Conservation (phyloP, 2,797 vertebrate genomes). For the Brachyrhaphis roseni region DNA sequence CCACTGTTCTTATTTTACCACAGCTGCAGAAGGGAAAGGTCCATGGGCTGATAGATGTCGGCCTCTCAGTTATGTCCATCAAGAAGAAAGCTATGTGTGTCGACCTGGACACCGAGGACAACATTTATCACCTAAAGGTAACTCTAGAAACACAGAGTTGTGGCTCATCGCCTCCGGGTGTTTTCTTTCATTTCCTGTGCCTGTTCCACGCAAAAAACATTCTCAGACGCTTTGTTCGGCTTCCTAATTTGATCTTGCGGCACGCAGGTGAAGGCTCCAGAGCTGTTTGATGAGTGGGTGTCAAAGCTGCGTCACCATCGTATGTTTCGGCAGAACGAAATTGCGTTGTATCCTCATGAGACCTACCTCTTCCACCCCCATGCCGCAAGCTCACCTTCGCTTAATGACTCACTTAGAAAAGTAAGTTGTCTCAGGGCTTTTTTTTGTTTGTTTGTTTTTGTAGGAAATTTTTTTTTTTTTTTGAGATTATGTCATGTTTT, state of each 20-base stretch:
- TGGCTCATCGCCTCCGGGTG: neutral
- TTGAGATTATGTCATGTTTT: neutral
- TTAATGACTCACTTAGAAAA: conserved; percentile 81
- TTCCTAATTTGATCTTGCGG: conserved; percentile 21
- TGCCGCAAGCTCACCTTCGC: conserved; percentile 72
- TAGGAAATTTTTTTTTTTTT: neutral
- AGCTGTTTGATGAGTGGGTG: conserved; percentile 95
- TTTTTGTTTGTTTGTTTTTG: neutral
- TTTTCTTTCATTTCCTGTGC: conserved; percentile 6
- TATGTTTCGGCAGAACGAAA: conserved; percentile 95
- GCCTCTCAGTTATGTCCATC: conserved; percentile 96
- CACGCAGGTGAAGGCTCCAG: conserved; percentile 88
- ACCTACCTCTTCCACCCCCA: conserved; percentile 84
- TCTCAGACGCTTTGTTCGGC: neutral
- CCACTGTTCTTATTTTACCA: neutral
- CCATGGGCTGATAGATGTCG: conserved; percentile 94
- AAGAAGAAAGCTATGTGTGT: conserved; percentile 96
- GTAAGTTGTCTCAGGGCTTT: conserved; percentile 57
- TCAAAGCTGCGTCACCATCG: conserved; percentile 92
- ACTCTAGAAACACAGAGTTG: neutral
- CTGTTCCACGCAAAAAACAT: conserved; percentile 6
- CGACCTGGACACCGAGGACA: conserved; percentile 93
- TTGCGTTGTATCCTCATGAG: conserved; percentile 91
- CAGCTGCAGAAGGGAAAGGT: conserved; percentile 93
- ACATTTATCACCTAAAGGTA: conserved; percentile 98